Conservation (phyloP, 1,140 invertebrate genomes). For the Saccostrea cuccullata region DNA sequence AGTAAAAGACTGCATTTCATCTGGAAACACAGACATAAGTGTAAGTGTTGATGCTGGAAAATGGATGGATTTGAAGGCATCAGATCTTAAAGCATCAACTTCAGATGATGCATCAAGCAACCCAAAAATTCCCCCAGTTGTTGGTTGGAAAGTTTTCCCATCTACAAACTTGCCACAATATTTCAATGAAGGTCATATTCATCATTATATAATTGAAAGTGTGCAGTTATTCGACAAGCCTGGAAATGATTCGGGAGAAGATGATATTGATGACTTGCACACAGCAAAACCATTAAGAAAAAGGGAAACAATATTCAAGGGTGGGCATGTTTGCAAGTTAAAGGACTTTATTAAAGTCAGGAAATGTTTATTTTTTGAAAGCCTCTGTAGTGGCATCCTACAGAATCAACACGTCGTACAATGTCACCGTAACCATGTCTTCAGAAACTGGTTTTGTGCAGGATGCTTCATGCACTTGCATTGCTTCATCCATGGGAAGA, state of each 20-base stretch:
- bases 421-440: conserved; percentile 37
- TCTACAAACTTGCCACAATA: conserved; percentile 45
- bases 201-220: conserved; percentile 53
- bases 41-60: too few species aligned
- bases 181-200: conserved; percentile 52
- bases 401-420: not conserved
- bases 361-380: too few species aligned
- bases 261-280: conserved; percentile 34
- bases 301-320: conserved; percentile 43
- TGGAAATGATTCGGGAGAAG: not conserved
- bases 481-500: conserved; percentile 44
- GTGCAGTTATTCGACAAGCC: conserved; percentile 34
- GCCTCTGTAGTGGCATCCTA: too few species aligned
- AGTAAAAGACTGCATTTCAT: too few species aligned
- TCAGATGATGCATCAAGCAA: too few species aligned
- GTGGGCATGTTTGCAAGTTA: conserved; percentile 48
- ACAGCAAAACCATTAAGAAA: conserved; percentile 45
- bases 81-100: too few species aligned
- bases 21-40: too few species aligned
- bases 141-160: conserved; percentile 46
- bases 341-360: conserved; percentile 44
- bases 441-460: conserved; percentile 24
- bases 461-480: conserved; percentile 48
- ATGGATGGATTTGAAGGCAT: too few species aligned
- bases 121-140: conserved; percentile 6